Base-by-base conservation (phyloP, 2,797 vertebrate genomes). In the Novumbra hubbsi region DNA sequence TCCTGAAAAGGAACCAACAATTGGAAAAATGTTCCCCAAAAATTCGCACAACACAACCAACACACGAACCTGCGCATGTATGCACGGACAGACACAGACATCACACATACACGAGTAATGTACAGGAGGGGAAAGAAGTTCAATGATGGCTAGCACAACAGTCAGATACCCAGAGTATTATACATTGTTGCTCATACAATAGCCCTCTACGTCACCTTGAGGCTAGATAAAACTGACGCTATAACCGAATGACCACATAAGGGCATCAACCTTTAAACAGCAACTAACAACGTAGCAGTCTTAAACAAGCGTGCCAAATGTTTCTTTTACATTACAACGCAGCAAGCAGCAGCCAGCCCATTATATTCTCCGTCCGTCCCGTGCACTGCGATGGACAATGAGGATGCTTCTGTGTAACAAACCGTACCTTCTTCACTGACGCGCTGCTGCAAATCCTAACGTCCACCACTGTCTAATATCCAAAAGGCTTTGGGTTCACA, bases 381-480 rank as follows among this genome's bases (percentile, higher is more conserved):
- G 50, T 60, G 55, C 21, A 24, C 55, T 60, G 55, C 72, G 2
- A 71, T 72, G 71, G 76, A 68, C 70, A 78, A 72, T 28, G 45
- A 79, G 70, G 70, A 73, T 72, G 74, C 72, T 78, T 81, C 73
- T 78, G 77, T 70, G 68, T 78, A 15, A 60, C 73, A 77, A 75
- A 70, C 60, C 91, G 92, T 91, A 94, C 92, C 93, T 93, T 91
- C 71, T 73, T 76, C 84, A 84, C 79, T 68, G 86, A 89, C 85
- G 78, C 73, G 67, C 69, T 74, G 75, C 73, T 24, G 27, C 78
- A 65, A 83, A 75, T 73, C 9, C 55, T 17, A 60, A 17, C 24
- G n/a, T 80, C 75, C 55, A 49, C 66, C 41, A 73, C 55, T 76
- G 30, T 68, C 21, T 75, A 76, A 75, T 83, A 73, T 88, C 87